Conservation (phyloP, 1,140 invertebrate species). For the Lasioglossum baleicum region DNA sequence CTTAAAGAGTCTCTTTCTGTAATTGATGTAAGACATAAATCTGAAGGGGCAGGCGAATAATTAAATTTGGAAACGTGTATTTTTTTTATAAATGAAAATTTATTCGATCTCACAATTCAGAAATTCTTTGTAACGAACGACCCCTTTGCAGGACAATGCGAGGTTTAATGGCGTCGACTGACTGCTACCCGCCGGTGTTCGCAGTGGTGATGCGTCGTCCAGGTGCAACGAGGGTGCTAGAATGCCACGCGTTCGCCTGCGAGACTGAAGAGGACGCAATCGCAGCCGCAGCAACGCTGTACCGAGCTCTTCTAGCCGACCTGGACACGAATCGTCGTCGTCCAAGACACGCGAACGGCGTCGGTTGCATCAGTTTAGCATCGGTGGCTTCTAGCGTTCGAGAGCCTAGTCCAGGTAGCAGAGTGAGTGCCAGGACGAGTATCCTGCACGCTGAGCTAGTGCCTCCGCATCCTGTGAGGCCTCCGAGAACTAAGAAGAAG, state of each 20-base stretch:
- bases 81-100: too few relatives aligned
- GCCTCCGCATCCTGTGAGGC: constrained; percentile 70
- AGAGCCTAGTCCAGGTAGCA: constrained; percentile 71
- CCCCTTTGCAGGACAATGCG: constrained; percentile 69
- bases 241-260: constrained; percentile 95
- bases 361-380: constrained; percentile 85
- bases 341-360: constrained; percentile 85
- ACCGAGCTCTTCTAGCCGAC: constrained; percentile 91
- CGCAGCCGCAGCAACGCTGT: constrained; percentile 92
- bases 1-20: too few relatives aligned
- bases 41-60: too few relatives aligned
- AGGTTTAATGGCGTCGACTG: constrained; percentile 72
- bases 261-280: constrained; percentile 92
- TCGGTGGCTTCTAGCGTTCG: constrained; percentile 78
- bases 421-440: constrained; percentile 54
- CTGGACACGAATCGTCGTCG: constrained; percentile 83
- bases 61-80: too few relatives aligned
- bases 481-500: constrained; percentile 77
- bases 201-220: constrained; percentile 93
- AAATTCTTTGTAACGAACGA: neutral
- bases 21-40: too few relatives aligned
- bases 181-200: constrained; percentile 90
- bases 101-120: too few relatives aligned
- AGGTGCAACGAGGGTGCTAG: constrained; percentile 87
- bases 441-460: constrained; percentile 39